Conservation (phyloP, 2,888 invertebrate species). For the Drosophila infuscata region DNA sequence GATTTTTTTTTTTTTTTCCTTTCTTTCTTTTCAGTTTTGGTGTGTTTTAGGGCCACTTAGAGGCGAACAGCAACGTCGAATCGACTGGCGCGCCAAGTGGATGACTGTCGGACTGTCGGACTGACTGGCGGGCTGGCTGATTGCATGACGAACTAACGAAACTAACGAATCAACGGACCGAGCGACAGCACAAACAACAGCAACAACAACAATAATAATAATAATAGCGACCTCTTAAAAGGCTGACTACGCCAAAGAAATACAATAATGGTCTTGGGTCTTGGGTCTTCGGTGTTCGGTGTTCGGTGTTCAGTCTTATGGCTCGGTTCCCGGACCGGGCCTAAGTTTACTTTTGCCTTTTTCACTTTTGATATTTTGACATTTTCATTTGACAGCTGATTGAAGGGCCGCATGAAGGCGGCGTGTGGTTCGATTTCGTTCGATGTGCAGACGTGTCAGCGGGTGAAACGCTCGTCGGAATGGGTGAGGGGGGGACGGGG, state of each 20-base stretch:
- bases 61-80: constrained; percentile 43
- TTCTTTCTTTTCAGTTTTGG: constrained; percentile 18
- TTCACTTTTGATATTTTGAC: constrained; percentile 81
- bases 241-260: constrained; percentile 67
- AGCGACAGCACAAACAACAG: constrained; percentile 52
- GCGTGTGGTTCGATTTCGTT: constrained; percentile 71
- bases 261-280: constrained; percentile 72
- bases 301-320: constrained; percentile 2
- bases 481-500: rapidly evolving
- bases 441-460: constrained; percentile 48
- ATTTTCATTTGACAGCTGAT: constrained; percentile 82
- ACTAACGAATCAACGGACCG: constrained; percentile 74
- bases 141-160: constrained; percentile 76
- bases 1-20: constrained; percentile 31
- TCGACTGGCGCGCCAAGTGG: constrained; percentile 25
- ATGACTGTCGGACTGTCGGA: constrained; percentile 18
- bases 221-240: constrained; percentile 72
- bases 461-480: not conserved
- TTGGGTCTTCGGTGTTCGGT: constrained; percentile 15
- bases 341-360: constrained; percentile 81
- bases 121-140: constrained; percentile 53
- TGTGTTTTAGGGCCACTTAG: constrained; percentile 76
- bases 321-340: constrained; percentile 57
- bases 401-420: constrained; percentile 70
- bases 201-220: constrained; percentile 32